These are phyloP conservation scores for Noctua pronuba DNA, from an alignment of 2,888 invertebrate species.

Conservation along the genomic window DNA sequence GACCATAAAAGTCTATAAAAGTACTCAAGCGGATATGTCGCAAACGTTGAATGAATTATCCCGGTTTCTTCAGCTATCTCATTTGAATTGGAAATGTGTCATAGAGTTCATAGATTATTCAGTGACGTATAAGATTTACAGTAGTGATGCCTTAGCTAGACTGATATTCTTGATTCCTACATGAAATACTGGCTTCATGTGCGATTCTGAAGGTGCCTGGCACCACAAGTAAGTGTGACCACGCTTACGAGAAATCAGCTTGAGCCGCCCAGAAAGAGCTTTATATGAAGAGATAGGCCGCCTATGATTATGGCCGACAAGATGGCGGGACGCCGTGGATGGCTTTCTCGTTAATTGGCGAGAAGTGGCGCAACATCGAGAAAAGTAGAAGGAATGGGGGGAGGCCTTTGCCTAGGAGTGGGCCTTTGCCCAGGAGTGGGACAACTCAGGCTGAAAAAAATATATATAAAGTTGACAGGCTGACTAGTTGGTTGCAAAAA, in stretches of 20 bases:
- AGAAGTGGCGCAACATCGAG: no score
- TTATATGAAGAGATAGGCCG: background rate
- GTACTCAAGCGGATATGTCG: constrained; percentile 8
- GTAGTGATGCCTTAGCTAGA: background rate
- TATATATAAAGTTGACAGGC: no score
- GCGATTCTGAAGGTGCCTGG: background rate
- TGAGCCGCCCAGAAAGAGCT: background rate
- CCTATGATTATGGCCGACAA: no score
- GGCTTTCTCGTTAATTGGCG: no score
- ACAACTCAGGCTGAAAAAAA: no score
- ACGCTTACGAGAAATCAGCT: background rate
- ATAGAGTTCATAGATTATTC: constrained; percentile 3
- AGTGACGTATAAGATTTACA: constrained; percentile 5
- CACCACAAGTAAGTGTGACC: background rate
- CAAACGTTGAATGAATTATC: constrained; percentile 8
- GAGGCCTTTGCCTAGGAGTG: no score
- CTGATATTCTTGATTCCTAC: background rate
- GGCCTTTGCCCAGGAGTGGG: no score
- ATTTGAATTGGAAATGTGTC: constrained; percentile 11
- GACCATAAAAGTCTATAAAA: background rate
- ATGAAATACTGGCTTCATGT: background rate
- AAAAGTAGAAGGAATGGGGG: no score
- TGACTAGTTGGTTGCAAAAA: no score
- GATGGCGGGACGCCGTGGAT: no score
- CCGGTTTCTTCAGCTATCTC: background rate